Base-by-base conservation (phyloP, 2,888 invertebrate genomes). In the Sipunculus nudus region DNA sequence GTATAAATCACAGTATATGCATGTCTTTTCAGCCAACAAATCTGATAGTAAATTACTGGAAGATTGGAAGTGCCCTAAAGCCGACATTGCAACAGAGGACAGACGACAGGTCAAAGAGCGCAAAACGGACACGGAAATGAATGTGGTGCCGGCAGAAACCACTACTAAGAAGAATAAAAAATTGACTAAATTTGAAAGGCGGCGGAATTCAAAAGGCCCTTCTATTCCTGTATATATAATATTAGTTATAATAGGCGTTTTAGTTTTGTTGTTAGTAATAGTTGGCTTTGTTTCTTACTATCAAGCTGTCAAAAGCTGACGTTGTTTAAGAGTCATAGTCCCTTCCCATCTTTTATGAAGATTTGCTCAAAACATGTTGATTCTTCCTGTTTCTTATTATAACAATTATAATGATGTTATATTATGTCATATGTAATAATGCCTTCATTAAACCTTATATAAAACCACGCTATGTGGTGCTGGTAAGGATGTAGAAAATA, bases 11-110 rank as follows among this genome's bases (percentile, higher is more conserved):
- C n/a, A n/a, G n/a, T n/a, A n/a, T n/a, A n/a, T n/a, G n/a, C n/a
- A n/a, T n/a, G n/a, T n/a, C 19, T 26, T 25, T 54, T 5, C 60
- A 67, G 67, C 56, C 21, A 67, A 67, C 50, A 61, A 62, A 32
- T 48, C 61, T 25, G 41, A 55, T 21, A 48, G 59, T n/a, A 65
- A 56, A 25, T 46, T 59, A 25, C 23, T 67, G n/a, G 67, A 67
- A 38, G 65, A 65, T 59, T 67, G 67, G 67, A 47, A 49, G 13
- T 67, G 67, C 47, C 67, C 67, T 25, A 58, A 57, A 6, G 45
- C 55, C 13, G 47, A 41, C 35, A 48, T 41, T 13, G 54, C 43
- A 4, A 53, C 31, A 21, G n/a, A 29, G 19, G 47, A 45, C 23
- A 38, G 29, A 23, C 45, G 35, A 13, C 25, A 4, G 29, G 21